Base-by-base conservation (phyloP, 2,113 vertebrate genomes). In the Myiagra hebetior region DNA sequence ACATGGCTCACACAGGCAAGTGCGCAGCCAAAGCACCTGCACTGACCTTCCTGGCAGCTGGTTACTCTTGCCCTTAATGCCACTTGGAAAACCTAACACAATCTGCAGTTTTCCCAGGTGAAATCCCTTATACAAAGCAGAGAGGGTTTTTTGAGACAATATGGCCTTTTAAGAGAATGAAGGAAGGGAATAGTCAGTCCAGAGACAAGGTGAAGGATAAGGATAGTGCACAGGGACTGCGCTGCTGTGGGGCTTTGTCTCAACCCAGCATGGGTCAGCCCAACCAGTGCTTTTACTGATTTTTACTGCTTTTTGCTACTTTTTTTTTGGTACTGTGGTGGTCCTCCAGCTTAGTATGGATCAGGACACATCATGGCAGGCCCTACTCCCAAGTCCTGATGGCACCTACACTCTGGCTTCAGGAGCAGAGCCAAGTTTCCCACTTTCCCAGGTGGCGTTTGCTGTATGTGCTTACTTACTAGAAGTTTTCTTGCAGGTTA, bases 401-500 rank as follows among this genome's bases (percentile, higher is more conserved):
- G 37, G 22, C 27, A 44, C 3, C 18, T 52, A 44, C 14, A 33
- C 3, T 52, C 30, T 64, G 42, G 4, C 17, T 68, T 5, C 33
- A 65, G 62, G 35, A 90, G 65, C 53, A 46, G 23, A 65, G 37
- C 7, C 1, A 2, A 69, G 13, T 37, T 46, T 21, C 7, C 13
- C 33, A 2, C 16, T 57, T 68, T 65, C n/a, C 44, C 17, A 56
- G 70, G 35, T 0, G 1, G 4, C 24, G 5, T 77, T 55, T 82
- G 6, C 8, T 44, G 9, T 82, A 49, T 28, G 19, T 68, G 24
- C 46, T 39, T 63, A 41, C 39, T 97, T 57, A 95, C 37, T 37
- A n/a, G 31, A 59, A 65, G 20, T 69, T 98, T 89, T 94, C 84
- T 96, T 97, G 41, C 96, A 99, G 99, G 93, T 79, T 99, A 55